Conservation (phyloP, 2,888 invertebrate species). For the Aphelenchoides bicaudatus region DNA sequence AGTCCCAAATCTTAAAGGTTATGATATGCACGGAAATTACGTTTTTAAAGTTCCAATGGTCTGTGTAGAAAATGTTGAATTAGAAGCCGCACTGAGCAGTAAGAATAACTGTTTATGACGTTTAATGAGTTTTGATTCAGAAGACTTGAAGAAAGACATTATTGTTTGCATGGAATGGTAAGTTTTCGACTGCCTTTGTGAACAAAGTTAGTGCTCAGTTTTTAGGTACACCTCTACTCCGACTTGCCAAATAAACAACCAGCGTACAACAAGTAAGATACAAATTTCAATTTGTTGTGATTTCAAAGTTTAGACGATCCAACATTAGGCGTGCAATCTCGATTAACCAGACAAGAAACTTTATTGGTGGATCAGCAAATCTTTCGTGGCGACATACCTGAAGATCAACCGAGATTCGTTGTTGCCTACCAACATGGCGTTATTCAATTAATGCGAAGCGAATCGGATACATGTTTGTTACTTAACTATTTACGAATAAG, state of each 20-base stretch:
- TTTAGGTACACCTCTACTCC: too few species aligned
- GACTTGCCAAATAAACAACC: slow-evolving; percentile 21
- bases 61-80: slow-evolving; percentile 62
- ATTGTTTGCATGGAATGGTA: slow-evolving; percentile 45
- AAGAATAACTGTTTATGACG: slow-evolving; percentile 65
- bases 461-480: slow-evolving; percentile 75
- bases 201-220: too few species aligned
- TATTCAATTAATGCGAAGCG: slow-evolving; percentile 81
- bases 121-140: slow-evolving; percentile 22
- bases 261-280: slow-evolving; percentile 14
- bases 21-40: slow-evolving; percentile 81
- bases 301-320: slow-evolving; percentile 4
- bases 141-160: slow-evolving; percentile 37
- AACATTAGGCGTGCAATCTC: slow-evolving; percentile 21
- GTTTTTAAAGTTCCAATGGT: slow-evolving; percentile 71
- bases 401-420: slow-evolving; percentile 69
- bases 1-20: too few species aligned
- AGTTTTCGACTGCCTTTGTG: too few species aligned
- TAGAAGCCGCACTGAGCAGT: slow-evolving; percentile 62
- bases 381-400: slow-evolving; percentile 31
- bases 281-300: not conserved
- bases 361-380: slow-evolving; percentile 27
- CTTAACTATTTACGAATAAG: not conserved
- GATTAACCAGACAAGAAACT: slow-evolving; percentile 30
- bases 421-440: slow-evolving; percentile 83